A percentile compares a stretch with the other conserved stretches of the same genome.
These are phyloP conservation scores for Drosophila prolongata DNA, from an alignment of 2,888 invertebrate species.

Conservation along the genomic window DNA sequence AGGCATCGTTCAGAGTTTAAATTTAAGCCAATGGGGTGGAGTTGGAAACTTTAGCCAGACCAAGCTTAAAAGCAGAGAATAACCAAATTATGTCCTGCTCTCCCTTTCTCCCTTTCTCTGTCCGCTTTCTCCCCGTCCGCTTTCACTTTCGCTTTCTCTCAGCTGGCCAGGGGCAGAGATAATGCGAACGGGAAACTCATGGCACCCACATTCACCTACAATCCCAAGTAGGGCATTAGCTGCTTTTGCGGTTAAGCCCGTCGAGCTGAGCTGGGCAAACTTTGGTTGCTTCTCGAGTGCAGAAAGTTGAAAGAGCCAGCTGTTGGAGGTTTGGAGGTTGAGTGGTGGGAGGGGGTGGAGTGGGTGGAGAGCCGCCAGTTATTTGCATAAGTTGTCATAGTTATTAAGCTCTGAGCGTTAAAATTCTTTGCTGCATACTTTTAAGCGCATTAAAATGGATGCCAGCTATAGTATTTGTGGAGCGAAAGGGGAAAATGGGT, in stretches of 20 bases:
- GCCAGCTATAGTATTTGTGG: conserved; percentile 35
- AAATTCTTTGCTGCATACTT: conserved; percentile 57
- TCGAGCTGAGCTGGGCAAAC: conserved; percentile 37
- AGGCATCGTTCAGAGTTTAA: conserved; percentile 5
- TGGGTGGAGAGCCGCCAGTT: conserved; percentile 50
- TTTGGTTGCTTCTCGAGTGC: conserved; percentile 51
- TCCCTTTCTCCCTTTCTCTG: background rate
- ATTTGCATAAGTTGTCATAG: conserved; percentile 77
- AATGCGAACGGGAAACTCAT: conserved; percentile 29
- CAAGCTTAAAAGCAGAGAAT: conserved; percentile 25
- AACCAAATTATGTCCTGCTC: conserved; percentile 33
- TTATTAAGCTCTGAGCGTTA: conserved; percentile 63
- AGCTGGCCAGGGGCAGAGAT: conserved; percentile 34
- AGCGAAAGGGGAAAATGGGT: conserved; percentile 8
- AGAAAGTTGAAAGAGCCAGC: conserved; percentile 58
- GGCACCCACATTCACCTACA: conserved; percentile 16
- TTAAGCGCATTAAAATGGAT: conserved; percentile 73
- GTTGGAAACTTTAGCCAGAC: conserved; percentile 9
- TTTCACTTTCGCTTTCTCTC: conserved; percentile 16
- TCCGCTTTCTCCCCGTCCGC: background rate
- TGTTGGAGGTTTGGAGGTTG: background rate
- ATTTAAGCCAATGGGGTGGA: conserved; percentile 16
- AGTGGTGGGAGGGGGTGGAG: conserved; percentile 1
- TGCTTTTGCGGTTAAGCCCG: conserved; percentile 61
- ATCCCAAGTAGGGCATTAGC: conserved; percentile 57